These are phyloP conservation scores for Cosmia pyralina DNA, from an alignment of 2,888 invertebrate genomes.

Conservation along the genomic window DNA sequence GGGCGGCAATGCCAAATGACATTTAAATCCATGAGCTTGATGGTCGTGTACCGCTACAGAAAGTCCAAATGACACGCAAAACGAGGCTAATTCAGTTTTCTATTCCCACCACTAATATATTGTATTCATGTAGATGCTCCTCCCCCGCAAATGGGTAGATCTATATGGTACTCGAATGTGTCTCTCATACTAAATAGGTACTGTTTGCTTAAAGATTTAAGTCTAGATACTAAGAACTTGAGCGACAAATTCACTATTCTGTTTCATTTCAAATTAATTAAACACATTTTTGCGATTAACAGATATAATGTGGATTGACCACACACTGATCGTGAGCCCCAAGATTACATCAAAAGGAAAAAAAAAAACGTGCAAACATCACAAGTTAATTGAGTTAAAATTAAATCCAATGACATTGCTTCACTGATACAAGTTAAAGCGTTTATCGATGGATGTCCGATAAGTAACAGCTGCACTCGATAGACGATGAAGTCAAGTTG, in stretches of 20 bases:
- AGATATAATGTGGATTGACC: constrained; percentile 11
- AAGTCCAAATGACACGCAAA: constrained; percentile 62
- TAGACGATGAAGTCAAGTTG: constrained; percentile 59
- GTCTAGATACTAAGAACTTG: constrained; percentile 8
- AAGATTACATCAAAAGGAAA: constrained; percentile 23
- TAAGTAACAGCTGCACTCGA: constrained; percentile 59
- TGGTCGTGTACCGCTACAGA: constrained; percentile 64
- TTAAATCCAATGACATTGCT: constrained; percentile 59
- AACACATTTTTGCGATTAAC: neutral
- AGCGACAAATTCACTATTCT: neutral
- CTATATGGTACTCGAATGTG: constrained; percentile 22
- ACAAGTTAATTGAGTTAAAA: constrained; percentile 56
- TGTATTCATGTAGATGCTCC: constrained; percentile 43
- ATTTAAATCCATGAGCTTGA: constrained; percentile 66
- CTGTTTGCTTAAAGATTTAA: constrained; percentile 4
- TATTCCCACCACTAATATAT: constrained; percentile 59
- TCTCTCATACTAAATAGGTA: constrained; percentile 14
- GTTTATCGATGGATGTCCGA: constrained; percentile 63
- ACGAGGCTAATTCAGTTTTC: constrained; percentile 66
- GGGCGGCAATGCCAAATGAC: constrained; percentile 61
- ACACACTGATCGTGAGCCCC: constrained; percentile 9
- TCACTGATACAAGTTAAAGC: constrained; percentile 53
- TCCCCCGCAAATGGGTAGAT: constrained; percentile 12
- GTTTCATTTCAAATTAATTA: constrained; percentile 1
- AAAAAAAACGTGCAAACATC: constrained; percentile 37